Evolutionary conservation across 2,888 invertebrate species (phyloP).

Genomic region (Cheilosia urbana): DNA sequence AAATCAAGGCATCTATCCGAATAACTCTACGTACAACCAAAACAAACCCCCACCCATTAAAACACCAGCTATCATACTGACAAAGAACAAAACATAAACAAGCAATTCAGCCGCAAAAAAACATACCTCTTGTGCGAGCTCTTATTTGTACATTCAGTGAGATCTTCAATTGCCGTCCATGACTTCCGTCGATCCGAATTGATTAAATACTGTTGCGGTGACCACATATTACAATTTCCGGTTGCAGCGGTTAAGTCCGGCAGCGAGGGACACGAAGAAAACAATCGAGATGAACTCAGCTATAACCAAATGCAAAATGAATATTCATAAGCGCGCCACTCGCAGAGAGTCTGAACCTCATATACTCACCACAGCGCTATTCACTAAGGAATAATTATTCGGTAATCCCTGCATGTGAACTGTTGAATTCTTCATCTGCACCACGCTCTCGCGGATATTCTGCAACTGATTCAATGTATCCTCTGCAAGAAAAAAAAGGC

Average conservation of each 20-base stretch:
- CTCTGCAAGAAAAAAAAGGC: conserved; percentile 76
- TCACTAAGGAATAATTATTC: conserved; percentile 76
- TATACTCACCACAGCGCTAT: conserved; percentile 80
- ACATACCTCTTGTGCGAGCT: conserved; percentile 85
- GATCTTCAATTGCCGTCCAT: conserved; percentile 94
- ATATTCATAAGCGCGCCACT: conserved; percentile 7
- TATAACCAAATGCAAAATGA: conserved; percentile 43
- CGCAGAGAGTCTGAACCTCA: conserved; percentile 52
- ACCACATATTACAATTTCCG: conserved; percentile 81
- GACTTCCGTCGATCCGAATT: conserved; percentile 88
- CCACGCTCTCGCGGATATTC: conserved; percentile 83
- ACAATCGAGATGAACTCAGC: conserved; percentile 77
- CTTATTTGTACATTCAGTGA: conserved; percentile 85
- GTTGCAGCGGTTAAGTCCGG: conserved; percentile 81
- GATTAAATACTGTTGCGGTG: conserved; percentile 82
- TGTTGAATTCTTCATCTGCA: conserved; percentile 84
- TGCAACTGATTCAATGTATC: conserved; percentile 83
- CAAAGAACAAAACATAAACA: background rate
- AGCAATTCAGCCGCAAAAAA: conserved; percentile 11
- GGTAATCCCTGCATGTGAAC: conserved; percentile 81
- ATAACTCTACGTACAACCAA: no score
- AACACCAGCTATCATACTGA: background rate
- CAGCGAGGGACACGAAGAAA: conserved; percentile 81
- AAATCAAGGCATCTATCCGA: no score
- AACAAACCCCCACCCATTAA: no score